A percentile compares a stretch with the other conserved stretches of the same genome.
phyloP scores from a whole-genome alignment of 2,888 invertebrate species.

The Glaucopsyche alexis region DNA sequence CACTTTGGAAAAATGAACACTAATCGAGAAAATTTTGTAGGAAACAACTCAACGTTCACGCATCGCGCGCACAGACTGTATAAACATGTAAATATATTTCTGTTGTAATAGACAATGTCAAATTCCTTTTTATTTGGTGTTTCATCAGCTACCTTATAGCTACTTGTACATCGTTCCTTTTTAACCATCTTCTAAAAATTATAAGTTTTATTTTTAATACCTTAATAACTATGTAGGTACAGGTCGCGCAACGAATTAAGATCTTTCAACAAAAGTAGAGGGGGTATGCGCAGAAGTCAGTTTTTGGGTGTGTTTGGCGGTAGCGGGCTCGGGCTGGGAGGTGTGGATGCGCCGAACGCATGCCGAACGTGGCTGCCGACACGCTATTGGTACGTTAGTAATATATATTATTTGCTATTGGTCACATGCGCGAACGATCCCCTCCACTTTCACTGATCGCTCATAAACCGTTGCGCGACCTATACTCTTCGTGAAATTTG shows the following conservation, averaged over 20 bases:
- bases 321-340: too few species aligned
- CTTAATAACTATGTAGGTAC: conserved; percentile 29
- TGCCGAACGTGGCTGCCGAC: too few species aligned
- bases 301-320: too few species aligned
- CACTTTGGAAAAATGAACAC: conserved; percentile 52
- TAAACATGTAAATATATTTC: conserved; percentile 47
- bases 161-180: conserved; percentile 44
- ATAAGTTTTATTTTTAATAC: conserved; percentile 21
- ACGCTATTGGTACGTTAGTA: too few species aligned
- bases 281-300: too few species aligned
- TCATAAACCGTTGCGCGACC: too few species aligned
- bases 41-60: conserved; percentile 49
- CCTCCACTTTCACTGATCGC: too few species aligned
- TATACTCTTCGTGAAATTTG: conserved; percentile 14
- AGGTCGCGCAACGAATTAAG: too few species aligned
- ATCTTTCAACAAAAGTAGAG: too few species aligned
- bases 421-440: too few species aligned
- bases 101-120: conserved; percentile 43
- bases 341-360: too few species aligned
- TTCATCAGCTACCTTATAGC: conserved; percentile 41
- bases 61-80: conserved; percentile 40
- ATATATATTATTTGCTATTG: too few species aligned
- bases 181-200: conserved; percentile 13
- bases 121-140: conserved; percentile 44
- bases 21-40: conserved; percentile 47